Evolutionary conservation across 2,113 vertebrate species (phyloP).

Genomic region (Peromyscus maniculatus): DNA sequence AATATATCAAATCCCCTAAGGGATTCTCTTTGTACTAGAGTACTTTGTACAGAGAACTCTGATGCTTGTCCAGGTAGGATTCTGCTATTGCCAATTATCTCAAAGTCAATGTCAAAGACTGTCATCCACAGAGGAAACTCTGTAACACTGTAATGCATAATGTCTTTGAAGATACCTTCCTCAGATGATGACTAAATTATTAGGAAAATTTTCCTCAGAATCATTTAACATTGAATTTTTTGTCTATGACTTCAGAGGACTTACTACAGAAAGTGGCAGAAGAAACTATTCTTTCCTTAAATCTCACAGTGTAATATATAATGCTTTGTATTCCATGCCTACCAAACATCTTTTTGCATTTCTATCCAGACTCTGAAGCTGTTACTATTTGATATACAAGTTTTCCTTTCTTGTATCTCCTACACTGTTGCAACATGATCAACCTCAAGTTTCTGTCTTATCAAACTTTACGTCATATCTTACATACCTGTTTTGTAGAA

Average conservation of each 20-base stretch:
- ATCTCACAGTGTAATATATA: neutral
- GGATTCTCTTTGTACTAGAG: neutral
- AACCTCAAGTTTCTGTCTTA: neutral
- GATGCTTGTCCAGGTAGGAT: neutral
- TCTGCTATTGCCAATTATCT: neutral
- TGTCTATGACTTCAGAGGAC: neutral
- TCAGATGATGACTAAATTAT: constrained; percentile 4
- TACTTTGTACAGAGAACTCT: neutral
- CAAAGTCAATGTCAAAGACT: neutral
- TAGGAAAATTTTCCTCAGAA: neutral
- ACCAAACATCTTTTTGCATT: neutral
- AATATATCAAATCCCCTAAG: neutral
- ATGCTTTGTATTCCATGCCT: neutral
- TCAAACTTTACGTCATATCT: neutral
- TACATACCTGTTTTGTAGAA: constrained; percentile 33
- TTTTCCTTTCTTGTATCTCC: neutral
- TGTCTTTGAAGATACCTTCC: neutral
- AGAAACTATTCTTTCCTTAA: neutral
- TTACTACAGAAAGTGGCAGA: neutral
- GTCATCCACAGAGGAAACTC: neutral
- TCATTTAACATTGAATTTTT: neutral
- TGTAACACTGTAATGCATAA: neutral
- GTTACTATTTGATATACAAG: neutral
- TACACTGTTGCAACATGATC: neutral
- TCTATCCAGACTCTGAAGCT: neutral